These are phyloP conservation scores for Pionites leucogaster DNA, from an alignment of 2,113 vertebrate genomes.

Conservation along the genomic window DNA sequence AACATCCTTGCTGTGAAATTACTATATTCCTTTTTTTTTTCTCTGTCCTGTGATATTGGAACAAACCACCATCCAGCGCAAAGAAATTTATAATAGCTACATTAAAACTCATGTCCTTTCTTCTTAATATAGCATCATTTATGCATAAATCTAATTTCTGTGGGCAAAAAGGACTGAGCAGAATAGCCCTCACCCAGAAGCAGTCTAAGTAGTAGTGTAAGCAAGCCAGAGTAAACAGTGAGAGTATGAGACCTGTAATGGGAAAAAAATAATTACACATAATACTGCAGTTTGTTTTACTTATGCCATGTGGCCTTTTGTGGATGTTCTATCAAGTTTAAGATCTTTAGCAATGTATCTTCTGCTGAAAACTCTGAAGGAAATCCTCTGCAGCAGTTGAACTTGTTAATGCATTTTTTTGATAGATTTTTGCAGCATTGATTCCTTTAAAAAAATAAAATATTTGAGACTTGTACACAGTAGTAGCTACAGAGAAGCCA, in stretches of 20 bases:
- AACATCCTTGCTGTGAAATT: neutral
- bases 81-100: neutral
- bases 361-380: neutral
- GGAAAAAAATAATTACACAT: neutral
- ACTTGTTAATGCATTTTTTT: neutral
- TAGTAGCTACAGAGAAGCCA: neutral
- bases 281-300: neutral
- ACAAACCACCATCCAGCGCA: neutral
- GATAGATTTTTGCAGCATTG: neutral
- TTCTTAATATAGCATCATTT: neutral
- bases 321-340: neutral
- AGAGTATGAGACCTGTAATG: accelerated
- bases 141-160: neutral
- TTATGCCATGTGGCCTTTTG: neutral
- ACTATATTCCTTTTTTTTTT: neutral
- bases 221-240: neutral
- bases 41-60: neutral
- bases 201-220: neutral
- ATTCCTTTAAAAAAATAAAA: neutral
- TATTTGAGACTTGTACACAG: neutral
- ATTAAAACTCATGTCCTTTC: neutral
- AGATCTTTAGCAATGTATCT: neutral
- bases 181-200: neutral
- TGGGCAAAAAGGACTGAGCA: neutral
- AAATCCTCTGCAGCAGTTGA: neutral